Evolutionary conservation across 2,113 vertebrate genomes (phyloP).

Genomic region (Tragelaphus imberbis): DNA sequence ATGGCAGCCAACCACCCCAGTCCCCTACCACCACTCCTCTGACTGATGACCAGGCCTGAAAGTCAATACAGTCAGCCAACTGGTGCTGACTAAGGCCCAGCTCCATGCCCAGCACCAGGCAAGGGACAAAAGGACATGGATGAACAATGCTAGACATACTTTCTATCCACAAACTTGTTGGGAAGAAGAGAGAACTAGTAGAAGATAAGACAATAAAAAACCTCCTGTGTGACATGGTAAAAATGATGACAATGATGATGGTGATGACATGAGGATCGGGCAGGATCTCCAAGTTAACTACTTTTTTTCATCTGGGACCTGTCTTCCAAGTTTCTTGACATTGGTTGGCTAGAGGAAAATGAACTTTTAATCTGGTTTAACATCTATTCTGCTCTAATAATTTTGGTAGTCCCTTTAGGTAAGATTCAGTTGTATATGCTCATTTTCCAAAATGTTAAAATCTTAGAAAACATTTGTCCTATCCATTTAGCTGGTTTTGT

Average conservation of each 20-base stretch:
- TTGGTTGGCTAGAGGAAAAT: background rate
- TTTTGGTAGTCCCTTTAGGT: background rate
- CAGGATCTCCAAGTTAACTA: background rate
- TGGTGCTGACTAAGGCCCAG: background rate
- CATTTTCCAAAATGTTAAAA: conserved; percentile 2
- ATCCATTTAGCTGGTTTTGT: background rate
- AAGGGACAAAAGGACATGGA: background rate
- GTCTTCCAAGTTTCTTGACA: background rate
- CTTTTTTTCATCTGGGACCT: background rate
- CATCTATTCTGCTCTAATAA: background rate
- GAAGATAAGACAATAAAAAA: background rate
- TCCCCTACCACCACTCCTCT: background rate
- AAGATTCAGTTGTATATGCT: background rate
- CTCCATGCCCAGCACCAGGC: background rate
- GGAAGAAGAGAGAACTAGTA: background rate
- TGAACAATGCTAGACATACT: background rate
- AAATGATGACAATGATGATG: background rate
- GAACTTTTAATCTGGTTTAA: conserved; percentile 12
- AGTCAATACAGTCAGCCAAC: background rate
- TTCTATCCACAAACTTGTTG: background rate
- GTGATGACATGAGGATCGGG: accelerated
- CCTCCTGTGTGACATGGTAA: background rate
- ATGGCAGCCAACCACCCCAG: background rate
- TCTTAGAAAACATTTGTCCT: background rate
- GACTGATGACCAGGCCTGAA: background rate